Evolutionary conservation across 2,113 vertebrate genomes (phyloP).

Genomic region (Murina feae): DNA sequence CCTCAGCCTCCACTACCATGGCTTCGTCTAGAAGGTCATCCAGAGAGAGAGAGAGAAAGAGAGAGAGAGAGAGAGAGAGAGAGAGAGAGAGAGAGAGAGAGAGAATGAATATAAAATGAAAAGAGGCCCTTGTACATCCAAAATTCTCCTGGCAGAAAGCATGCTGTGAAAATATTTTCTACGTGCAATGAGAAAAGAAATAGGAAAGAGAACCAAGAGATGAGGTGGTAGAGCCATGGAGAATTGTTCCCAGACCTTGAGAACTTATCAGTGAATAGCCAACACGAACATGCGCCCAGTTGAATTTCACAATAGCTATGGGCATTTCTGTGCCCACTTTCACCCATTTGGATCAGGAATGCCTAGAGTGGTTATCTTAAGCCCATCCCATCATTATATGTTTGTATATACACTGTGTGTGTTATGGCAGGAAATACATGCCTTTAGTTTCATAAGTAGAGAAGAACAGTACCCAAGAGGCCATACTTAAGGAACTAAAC

Average conservation of each 20-base stretch:
- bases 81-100: not conserved
- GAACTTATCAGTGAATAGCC: not conserved
- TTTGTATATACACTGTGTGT: not conserved
- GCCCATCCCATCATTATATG: not conserved
- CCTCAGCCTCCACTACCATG: no score
- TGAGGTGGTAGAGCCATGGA: not conserved
- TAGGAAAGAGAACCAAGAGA: not conserved
- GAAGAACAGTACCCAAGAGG: not conserved
- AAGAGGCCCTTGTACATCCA: not conserved
- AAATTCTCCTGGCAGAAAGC: not conserved
- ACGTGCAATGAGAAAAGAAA: not conserved
- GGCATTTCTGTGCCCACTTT: not conserved
- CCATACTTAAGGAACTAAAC: not conserved
- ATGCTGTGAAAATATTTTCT: not conserved
- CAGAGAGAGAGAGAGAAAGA: not conserved
- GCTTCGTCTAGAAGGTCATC: no score
- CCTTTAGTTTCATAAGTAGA: not conserved
- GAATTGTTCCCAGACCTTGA: not conserved
- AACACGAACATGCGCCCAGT: not conserved
- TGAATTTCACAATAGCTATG: not conserved
- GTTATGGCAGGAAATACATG: not conserved
- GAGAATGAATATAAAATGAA: not conserved
- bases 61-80: no score
- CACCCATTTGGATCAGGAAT: not conserved
- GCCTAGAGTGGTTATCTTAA: not conserved